Evolutionary conservation across 1,140 invertebrate genomes (phyloP).

Genomic region (Amyelois transitella): DNA sequence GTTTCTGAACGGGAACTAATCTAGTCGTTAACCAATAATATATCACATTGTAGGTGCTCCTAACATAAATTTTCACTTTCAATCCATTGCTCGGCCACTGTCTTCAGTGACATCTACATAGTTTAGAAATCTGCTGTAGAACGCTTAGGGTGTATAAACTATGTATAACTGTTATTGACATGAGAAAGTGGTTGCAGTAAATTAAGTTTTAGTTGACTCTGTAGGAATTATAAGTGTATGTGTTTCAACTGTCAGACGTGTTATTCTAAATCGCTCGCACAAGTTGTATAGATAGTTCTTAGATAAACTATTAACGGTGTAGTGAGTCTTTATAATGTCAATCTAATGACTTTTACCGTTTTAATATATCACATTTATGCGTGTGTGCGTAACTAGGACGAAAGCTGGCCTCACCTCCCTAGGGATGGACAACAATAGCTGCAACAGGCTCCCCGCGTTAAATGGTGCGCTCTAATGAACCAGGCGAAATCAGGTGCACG

Average conservation of each 20-base stretch:
- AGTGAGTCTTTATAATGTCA: no score
- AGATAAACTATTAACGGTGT: no score
- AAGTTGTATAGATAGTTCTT: no score
- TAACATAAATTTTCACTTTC: constrained; percentile 43
- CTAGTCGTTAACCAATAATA: constrained; percentile 47
- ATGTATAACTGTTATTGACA: not conserved
- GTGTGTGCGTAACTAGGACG: constrained; percentile 56
- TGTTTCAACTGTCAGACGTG: not conserved
- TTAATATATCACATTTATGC: constrained; percentile 28
- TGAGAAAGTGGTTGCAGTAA: not conserved
- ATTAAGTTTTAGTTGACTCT: not conserved
- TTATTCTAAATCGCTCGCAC: not conserved
- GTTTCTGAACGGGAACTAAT: constrained; percentile 61
- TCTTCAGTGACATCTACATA: not conserved
- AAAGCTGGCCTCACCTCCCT: constrained; percentile 44
- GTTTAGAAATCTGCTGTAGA: not conserved
- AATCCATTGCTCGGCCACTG: constrained; percentile 2
- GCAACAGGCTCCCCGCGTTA: constrained; percentile 45
- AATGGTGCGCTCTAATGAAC: constrained; percentile 65
- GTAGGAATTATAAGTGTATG: not conserved
- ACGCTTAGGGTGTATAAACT: not conserved
- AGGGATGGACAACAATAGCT: constrained; percentile 66
- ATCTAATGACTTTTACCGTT: not conserved
- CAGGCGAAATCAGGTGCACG: constrained; percentile 40
- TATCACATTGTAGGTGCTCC: constrained; percentile 30